Evolutionary conservation across 2,113 vertebrate genomes (phyloP), one percentile per base, ranked within the genome.

Genomic region (Zosterops lateralis): DNA sequence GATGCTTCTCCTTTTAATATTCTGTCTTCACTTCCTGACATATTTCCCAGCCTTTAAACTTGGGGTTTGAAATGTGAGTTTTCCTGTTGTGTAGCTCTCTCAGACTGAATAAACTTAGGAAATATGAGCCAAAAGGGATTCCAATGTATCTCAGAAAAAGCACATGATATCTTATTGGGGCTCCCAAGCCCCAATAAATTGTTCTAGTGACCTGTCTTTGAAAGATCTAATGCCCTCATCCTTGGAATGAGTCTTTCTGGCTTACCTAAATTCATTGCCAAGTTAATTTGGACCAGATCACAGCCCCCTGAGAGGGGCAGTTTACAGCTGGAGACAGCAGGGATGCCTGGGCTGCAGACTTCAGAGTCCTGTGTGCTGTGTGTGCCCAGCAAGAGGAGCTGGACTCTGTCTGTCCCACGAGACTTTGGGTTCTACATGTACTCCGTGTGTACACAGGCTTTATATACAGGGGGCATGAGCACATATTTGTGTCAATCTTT

Each of bases 341-440:
- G 0, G 0, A 12, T 45, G 31, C 14, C n/a, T 42, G n/a, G 45
- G 12, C 11, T 45, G 29, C 1, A 12, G 32, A 22, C 12, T 38
- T 22, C 15, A 10, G 57, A 62, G 14, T 13, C 47, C 6, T 2
- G 29, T 36, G 31, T n/a, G 31, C 17, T 53, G 32, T 28, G 16
- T 1, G 5, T 1, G 3, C 20, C 57, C 42, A 36, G 40, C 0
- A 3, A 75, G 17, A 64, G 44, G 10, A 64, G 29, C 14, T 56
- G 36, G 24, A 34, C 45, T 31, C 32, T 2, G 0, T 11, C 25
- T 64, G 24, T 38, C 40, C 31, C 26, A 16, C 0, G 0, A 31
- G 36, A 21, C 24, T 14, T 72, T 2, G 0, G 17, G 47, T 73
- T 70, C 67, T 34, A 8, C n/a, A 42, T 1, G 0, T 9, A 9